Evolutionary conservation across 2,888 invertebrate species (phyloP).

Genomic region (Euproctis similis): DNA sequence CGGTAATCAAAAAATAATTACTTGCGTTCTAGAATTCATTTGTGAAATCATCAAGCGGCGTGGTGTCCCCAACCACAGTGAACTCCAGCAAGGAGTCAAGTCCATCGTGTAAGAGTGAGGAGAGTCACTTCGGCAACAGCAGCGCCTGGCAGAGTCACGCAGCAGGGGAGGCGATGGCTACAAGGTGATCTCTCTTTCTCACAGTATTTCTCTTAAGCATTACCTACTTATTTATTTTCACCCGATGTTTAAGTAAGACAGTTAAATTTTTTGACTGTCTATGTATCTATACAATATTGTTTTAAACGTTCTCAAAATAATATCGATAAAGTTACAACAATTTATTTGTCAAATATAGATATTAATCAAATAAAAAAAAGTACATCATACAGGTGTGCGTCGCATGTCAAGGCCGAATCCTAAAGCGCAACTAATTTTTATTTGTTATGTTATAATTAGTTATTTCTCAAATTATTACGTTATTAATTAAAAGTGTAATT

Average conservation of each 20-base stretch:
- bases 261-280: too few species aligned
- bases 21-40: constrained; percentile 54
- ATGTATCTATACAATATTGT: too few species aligned
- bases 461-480: neutral
- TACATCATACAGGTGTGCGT: too few species aligned
- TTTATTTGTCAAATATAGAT: too few species aligned
- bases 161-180: constrained; percentile 73
- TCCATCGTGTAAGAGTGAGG: constrained; percentile 70
- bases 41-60: constrained; percentile 57
- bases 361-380: too few species aligned
- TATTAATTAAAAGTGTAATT: constrained; percentile 2
- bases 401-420: neutral
- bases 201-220: too few species aligned
- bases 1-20: neutral
- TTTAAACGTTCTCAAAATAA: too few species aligned
- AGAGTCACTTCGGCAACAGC: constrained; percentile 63
- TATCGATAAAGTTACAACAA: too few species aligned
- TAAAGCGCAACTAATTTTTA: neutral
- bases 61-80: constrained; percentile 59
- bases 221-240: too few species aligned
- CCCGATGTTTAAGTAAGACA: too few species aligned
- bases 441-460: neutral
- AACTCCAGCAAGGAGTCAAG: constrained; percentile 70
- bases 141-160: constrained; percentile 67
- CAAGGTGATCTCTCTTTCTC: too few species aligned